These are phyloP conservation scores for Sussaba pulchella DNA, from an alignment of 2,888 invertebrate species.

Conservation along the genomic window DNA sequence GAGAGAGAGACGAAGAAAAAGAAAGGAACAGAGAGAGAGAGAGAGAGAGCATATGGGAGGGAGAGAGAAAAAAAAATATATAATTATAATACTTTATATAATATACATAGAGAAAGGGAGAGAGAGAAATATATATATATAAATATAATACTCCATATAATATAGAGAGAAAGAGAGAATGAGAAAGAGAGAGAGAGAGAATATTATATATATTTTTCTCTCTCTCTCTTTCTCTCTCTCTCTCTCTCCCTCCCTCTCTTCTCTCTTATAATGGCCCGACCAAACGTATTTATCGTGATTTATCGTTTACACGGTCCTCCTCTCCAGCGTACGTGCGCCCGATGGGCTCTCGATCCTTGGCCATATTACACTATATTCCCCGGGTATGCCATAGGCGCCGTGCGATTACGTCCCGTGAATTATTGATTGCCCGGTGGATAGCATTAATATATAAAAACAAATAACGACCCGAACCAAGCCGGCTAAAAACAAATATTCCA, in stretches of 20 bases:
- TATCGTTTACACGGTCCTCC: constrained; percentile 82
- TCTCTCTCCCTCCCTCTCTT: constrained; percentile 60
- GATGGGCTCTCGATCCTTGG: constrained; percentile 38
- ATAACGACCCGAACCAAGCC: constrained; percentile 74
- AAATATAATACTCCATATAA: too few relatives aligned
- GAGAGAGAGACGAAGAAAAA: too few relatives aligned
- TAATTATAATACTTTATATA: too few relatives aligned
- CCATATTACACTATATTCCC: constrained; percentile 36
- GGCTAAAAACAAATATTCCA: constrained; percentile 47
- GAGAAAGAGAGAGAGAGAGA: too few relatives aligned
- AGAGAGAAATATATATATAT: too few relatives aligned
- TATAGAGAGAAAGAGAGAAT: too few relatives aligned
- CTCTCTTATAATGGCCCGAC: constrained; percentile 79
- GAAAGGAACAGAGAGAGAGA: too few relatives aligned
- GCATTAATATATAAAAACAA: constrained; percentile 80
- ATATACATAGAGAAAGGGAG: too few relatives aligned
- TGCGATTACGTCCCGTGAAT: constrained; percentile 80
- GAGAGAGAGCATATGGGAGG: too few relatives aligned
- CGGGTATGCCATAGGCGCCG: constrained; percentile 62
- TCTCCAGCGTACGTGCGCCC: constrained; percentile 66
- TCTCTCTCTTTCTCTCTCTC: constrained; percentile 45
- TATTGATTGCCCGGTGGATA: constrained; percentile 79
- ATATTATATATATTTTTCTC: too few relatives aligned
- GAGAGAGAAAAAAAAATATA: too few relatives aligned
- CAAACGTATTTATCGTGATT: constrained; percentile 83